Percentiles rank a stretch among this genome's conserved stretches.
phyloP scores from a whole-genome alignment of 2,113 vertebrate genomes.

The Rattus rattus region DNA sequence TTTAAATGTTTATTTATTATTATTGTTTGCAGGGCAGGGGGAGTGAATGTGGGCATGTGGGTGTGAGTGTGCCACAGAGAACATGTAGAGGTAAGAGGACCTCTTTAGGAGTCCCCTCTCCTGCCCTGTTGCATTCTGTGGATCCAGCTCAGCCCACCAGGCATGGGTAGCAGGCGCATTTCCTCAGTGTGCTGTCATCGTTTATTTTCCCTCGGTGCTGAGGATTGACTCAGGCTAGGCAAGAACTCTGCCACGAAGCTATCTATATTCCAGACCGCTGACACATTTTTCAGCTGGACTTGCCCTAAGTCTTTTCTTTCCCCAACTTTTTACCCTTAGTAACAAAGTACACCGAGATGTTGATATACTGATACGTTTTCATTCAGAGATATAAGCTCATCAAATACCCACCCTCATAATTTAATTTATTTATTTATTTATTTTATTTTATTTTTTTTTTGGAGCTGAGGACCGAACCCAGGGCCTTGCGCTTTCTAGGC shows the following conservation, averaged over 20 bases:
- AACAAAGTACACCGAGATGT: background rate
- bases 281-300: background rate
- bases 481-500: too few relatives aligned
- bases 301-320: background rate
- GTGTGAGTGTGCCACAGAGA: background rate
- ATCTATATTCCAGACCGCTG: background rate
- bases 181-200: background rate
- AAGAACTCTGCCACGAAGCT: too few relatives aligned
- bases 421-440: too few relatives aligned
- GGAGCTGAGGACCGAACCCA: too few relatives aligned
- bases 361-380: background rate
- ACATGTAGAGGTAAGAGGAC: background rate
- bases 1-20: background rate
- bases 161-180: background rate
- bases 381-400: background rate
- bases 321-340: background rate
- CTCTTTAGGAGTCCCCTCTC: background rate
- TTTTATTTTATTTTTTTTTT: background rate
- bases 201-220: background rate
- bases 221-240: background rate
- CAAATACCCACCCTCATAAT: background rate
- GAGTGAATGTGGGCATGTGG: background rate
- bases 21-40: background rate
- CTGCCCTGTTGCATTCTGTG: background rate
- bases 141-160: background rate